Evolutionary conservation across 2,888 invertebrate species (phyloP), one percentile per base, ranked within the genome.

Genomic region (Mythimna loreyi): DNA sequence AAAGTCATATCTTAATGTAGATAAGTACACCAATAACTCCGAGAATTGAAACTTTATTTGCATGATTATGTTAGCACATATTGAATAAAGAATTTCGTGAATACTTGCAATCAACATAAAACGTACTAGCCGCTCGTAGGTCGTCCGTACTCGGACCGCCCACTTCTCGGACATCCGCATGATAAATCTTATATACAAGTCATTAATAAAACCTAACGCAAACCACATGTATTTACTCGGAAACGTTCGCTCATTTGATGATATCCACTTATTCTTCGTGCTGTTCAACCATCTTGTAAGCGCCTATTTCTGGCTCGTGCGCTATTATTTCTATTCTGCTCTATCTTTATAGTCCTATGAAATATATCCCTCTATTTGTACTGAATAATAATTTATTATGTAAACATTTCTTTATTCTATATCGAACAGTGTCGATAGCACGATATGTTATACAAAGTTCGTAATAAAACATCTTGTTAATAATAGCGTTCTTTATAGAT

Each of bases 341-440:
- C 85, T 87, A 84, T 91, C 92, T 93, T 94, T 92, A 94, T 91
- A 86, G 87, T 75, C 86, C 86, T 90, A 92, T 94, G 93, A 94
- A 94, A 93, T 92, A 90, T 91, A 93, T 92, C 84, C 89, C 89
- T 90, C 91, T 94, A 93, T 94, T 94, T 93, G 89, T 90, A 85
- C 92, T 92, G 91, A 91, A 90, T 91, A 87, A 90, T 92, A 93
- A 94, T 94, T 94, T 94, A 96, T 94, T 70, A 89, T 80, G 86
- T 94, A 94, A 95, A 94, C 91, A 94, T 78, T 79, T 69, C 61
- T 67, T 56, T 71, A 67, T 63, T 62, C 50, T 67, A 70, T 75
- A 67, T 71, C 33, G 61, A 59, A 61, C 60, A 52, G 67, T 53
- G 61, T 71, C 59, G 65, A 76, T 73, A 79, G 59, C 28, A 62